Percentiles rank a stretch among this genome's conserved stretches.
Conservation (phyloP, 2,888 invertebrate genomes). For the Phymatocera aterrima region DNA sequence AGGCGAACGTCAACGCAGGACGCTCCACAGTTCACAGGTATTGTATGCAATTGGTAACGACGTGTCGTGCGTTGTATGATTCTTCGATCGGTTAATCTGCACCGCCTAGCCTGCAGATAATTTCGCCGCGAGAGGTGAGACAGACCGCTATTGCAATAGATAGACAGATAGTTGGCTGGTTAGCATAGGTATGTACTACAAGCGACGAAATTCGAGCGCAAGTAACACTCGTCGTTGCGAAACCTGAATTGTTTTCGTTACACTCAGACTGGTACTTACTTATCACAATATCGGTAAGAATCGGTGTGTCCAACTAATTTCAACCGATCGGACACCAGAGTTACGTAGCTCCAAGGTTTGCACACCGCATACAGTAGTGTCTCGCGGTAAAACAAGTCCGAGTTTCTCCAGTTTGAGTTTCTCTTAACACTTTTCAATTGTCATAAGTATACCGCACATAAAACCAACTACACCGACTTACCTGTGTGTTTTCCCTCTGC, state of each 20-base stretch:
- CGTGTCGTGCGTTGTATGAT: no score
- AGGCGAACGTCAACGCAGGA: no score
- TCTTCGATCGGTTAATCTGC: no score
- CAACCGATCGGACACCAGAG: slow-evolving; percentile 28
- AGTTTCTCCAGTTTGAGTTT: slow-evolving; percentile 19
- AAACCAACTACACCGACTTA: neutral
- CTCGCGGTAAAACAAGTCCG: neutral
- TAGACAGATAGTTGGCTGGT: no score
- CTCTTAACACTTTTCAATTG: slow-evolving; percentile 33
- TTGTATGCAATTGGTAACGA: no score
- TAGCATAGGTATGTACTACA: no score
- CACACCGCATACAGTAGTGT: slow-evolving; percentile 1
- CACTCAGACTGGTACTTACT: neutral
- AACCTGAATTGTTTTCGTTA: neutral
- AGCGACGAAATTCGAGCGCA: no score
- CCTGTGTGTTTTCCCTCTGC: neutral
- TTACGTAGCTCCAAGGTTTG: neutral
- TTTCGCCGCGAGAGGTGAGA: no score
- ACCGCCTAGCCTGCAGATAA: no score
- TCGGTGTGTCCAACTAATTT: slow-evolving; percentile 38
- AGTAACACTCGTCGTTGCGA: neutral
- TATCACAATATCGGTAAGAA: neutral
- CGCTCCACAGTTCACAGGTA: no score
- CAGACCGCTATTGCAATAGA: no score
- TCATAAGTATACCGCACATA: neutral